phyloP scores from a whole-genome alignment of 2,113 vertebrate genomes.

The Caracal caracal region DNA sequence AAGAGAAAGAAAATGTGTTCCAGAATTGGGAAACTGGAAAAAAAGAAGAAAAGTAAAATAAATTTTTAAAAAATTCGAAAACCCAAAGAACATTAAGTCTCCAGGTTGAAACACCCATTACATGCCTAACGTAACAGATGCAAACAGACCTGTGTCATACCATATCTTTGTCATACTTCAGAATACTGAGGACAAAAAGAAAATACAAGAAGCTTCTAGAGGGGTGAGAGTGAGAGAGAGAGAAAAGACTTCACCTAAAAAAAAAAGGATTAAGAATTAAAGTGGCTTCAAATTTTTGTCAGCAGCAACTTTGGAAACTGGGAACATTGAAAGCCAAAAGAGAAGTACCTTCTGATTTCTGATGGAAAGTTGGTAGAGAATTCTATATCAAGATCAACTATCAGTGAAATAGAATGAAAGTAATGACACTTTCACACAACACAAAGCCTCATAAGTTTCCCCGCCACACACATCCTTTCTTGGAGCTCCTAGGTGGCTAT shows the following conservation, averaged over 20 bases:
- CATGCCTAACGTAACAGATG: not conserved
- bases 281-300: not conserved
- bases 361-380: not conserved
- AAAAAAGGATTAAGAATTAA: not conserved
- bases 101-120: not conserved
- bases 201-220: not conserved
- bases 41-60: not conserved
- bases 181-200: not conserved
- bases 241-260: not conserved
- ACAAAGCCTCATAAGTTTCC: not conserved
- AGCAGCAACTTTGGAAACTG: not conserved
- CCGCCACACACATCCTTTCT: not conserved
- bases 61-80: not conserved
- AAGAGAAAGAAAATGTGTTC: not conserved
- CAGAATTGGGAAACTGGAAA: not conserved
- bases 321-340: not conserved
- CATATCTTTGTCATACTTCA: not conserved
- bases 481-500: not conserved
- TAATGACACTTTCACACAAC: not conserved
- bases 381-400: not conserved
- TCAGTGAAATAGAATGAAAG: not conserved
- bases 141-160: not conserved
- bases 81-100: not conserved
- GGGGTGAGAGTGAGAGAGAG: not conserved
- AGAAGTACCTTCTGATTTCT: not conserved